Evolutionary conservation across 2,797 vertebrate genomes (phyloP).

Genomic region (Brotula barbata): DNA sequence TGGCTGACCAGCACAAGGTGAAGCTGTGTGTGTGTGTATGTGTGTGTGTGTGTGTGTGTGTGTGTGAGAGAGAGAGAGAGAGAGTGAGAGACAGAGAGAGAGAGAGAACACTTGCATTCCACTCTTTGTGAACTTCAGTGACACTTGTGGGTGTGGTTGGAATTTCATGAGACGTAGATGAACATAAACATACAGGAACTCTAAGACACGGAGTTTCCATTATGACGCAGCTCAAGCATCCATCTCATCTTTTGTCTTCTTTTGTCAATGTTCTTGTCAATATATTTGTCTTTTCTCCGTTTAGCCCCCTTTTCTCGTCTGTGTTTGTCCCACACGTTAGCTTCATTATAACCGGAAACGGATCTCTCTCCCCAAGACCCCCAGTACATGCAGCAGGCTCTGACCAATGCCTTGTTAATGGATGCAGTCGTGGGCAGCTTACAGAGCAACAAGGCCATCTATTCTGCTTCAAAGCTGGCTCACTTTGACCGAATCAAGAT

Average conservation of each 20-base stretch:
- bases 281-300: too few species aligned
- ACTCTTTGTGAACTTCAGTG: slow-evolving; percentile 14
- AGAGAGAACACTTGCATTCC: too few species aligned
- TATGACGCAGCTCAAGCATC: slow-evolving; percentile 21
- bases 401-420: slow-evolving; percentile 94
- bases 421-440: slow-evolving; percentile 93
- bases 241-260: neutral
- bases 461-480: slow-evolving; percentile 91
- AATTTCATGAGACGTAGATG: slow-evolving; percentile 24
- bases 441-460: slow-evolving; percentile 87
- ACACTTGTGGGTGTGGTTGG: slow-evolving; percentile 46
- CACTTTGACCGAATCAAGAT: slow-evolving; percentile 90
- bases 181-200: slow-evolving; percentile 20
- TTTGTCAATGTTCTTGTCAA: neutral
- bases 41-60: neutral
- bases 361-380: slow-evolving; percentile 83
- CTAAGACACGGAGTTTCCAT: slow-evolving; percentile 39
- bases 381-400: slow-evolving; percentile 93
- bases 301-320: neutral
- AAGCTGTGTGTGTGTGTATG: neutral
- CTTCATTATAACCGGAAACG: neutral
- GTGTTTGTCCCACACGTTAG: neutral
- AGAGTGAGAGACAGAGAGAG: too few species aligned
- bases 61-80: neutral
- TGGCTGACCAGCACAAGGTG: slow-evolving; percentile 96